Base-by-base conservation (phyloP, 2,113 vertebrate genomes). In the Odobenus rosmarus region DNA sequence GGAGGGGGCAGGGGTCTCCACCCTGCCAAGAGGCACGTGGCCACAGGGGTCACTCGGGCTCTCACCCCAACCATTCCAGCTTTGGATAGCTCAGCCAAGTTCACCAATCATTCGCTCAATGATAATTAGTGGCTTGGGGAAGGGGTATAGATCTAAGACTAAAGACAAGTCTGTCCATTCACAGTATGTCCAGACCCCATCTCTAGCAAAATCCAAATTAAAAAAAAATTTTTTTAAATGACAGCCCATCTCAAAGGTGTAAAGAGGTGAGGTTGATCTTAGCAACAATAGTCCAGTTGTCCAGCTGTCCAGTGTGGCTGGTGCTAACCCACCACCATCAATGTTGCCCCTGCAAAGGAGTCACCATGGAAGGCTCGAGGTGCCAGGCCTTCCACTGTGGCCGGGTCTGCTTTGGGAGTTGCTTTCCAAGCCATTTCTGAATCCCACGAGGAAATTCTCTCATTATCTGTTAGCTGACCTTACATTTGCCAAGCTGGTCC, bases 271-370 rank as follows among this genome's bases (percentile, higher is more conserved):
- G 51, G 6, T 3, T 12, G 31, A 19, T 23, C 59, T 93, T 9
- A 33, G 36, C 1, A 1, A 57, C 46, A 4, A 12, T 2, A 7
- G 42, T 15, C 33, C 11, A 4, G 18, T 7, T 69, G 42, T 61
- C 39, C 31, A 9, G 33, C 3, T 69, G 64, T 61, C 39, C 33
- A 13, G 42, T 19, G 33, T 18, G 18, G 55, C 42, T 1, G 33
- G 14, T 4, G 39, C 57, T 51, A 4, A 19, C 8, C 19, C 31
- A 23, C 51, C 28, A 1, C 36, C n/a, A 4, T 10, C 61, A 4
- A 0, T 0, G 1, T 1, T 1, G 15, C 39, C 69, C 72, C 72
- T 33, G 19, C 64, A 21, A 5, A 23, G 28, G 0, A 0, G 0
- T 12, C 67, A 1, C 5, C 76, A 7, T 0, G 15, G 46, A 39